These are phyloP conservation scores for Sebastiscus albofasciatus DNA, from an alignment of 2,797 vertebrate genomes.

Conservation along the genomic window DNA sequence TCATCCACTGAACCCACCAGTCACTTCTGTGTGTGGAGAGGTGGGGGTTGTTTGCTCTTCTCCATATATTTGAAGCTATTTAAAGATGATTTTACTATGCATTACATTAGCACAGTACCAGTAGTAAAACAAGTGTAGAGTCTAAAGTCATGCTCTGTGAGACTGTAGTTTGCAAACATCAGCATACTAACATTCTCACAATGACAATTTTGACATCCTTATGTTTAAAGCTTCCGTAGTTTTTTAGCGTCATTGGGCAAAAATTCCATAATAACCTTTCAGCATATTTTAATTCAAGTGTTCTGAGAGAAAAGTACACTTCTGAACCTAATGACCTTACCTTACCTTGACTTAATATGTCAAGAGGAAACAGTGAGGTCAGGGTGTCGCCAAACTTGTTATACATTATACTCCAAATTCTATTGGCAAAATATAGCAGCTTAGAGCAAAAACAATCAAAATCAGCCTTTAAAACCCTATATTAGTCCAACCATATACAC, in stretches of 20 bases:
- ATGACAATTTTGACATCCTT: background rate
- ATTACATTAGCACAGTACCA: background rate
- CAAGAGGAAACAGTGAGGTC: background rate
- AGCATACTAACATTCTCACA: background rate
- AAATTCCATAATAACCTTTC: too few species aligned
- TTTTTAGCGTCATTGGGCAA: too few species aligned
- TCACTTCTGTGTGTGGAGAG: background rate
- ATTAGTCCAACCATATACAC: too few species aligned
- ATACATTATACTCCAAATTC: background rate
- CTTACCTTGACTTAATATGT: background rate
- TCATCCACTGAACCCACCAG: background rate
- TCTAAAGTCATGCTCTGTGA: background rate
- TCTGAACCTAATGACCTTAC: background rate
- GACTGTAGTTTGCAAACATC: background rate
- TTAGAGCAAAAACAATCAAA: background rate
- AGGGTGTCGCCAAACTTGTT: background rate
- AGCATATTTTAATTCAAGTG: accelerated
- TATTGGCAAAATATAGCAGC: background rate
- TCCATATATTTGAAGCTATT: background rate
- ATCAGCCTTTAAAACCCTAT: background rate
- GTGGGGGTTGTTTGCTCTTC: background rate
- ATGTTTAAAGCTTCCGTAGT: too few species aligned
- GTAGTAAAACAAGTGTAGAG: background rate
- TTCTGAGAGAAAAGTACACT: too few species aligned
- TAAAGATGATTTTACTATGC: background rate